Evolutionary conservation across 2,888 invertebrate species (phyloP).

Genomic region (Coelinius sp.): DNA sequence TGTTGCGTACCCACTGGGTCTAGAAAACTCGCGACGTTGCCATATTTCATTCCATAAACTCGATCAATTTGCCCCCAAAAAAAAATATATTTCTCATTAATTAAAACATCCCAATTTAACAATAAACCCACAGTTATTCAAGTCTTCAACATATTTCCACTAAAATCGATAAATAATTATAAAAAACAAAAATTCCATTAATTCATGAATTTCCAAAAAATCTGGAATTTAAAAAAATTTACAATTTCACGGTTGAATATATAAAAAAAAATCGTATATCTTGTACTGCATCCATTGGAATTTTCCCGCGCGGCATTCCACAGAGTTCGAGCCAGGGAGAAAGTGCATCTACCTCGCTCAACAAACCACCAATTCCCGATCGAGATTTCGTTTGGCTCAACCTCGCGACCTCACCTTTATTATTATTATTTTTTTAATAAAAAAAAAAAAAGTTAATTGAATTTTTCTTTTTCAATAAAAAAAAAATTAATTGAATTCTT

Average conservation of each 20-base stretch:
- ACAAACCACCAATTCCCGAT: neutral
- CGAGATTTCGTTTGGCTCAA: constrained; percentile 17
- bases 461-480: neutral
- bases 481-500: no score
- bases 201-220: no score
- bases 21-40: no score
- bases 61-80: no score
- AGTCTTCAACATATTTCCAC: no score
- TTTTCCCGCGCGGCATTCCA: constrained; percentile 23
- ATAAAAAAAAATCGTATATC: neutral
- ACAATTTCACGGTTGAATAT: neutral
- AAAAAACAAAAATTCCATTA: no score
- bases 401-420: constrained; percentile 20
- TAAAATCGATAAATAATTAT: no score
- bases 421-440: neutral
- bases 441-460: neutral
- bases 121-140: no score
- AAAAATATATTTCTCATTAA: no score
- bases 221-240: neutral
- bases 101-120: no score
- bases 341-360: constrained; percentile 23
- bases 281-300: constrained; percentile 16
- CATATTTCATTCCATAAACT: no score
- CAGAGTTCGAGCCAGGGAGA: constrained; percentile 24
- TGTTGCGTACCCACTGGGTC: no score